Evolutionary conservation across 2,888 invertebrate species (phyloP).

Genomic region (Erpobdella octoculata): DNA sequence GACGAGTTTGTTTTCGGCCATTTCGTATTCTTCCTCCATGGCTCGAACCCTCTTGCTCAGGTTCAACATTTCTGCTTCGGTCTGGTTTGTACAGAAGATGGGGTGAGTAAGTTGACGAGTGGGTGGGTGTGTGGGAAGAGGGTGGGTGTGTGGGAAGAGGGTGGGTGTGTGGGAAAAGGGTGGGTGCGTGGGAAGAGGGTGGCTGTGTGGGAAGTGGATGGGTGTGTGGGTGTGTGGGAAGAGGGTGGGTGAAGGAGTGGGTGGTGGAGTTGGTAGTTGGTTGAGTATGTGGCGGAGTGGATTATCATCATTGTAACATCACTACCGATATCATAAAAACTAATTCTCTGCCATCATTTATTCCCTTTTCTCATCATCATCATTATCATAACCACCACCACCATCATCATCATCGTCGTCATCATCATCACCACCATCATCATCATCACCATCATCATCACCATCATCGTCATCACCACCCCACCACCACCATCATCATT

Average conservation of each 20-base stretch:
- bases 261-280: not conserved
- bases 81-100: conserved; percentile 53
- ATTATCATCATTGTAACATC: too few species aligned
- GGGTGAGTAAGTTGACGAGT: not conserved
- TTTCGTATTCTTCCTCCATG: conserved; percentile 95
- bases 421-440: conserved; percentile 21
- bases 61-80: conserved; percentile 96
- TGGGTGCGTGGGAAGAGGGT: not conserved
- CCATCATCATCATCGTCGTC: conserved; percentile 16
- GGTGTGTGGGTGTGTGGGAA: not conserved
- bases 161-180: too few species aligned
- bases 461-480: conserved; percentile 18
- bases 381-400: too few species aligned
- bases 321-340: too few species aligned
- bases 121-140: not conserved
- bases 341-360: too few species aligned
- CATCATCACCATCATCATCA: conserved; percentile 22
- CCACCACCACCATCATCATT: conserved; percentile 9
- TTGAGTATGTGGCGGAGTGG: too few species aligned
- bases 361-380: too few species aligned
- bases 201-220: not conserved
- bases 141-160: not conserved
- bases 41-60: conserved; percentile 97
- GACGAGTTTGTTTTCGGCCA: conserved; percentile 81
- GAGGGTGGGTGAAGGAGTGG: not conserved